Base-by-base conservation (phyloP, 2,797 vertebrate genomes). In the Coracias cyanogaster region DNA sequence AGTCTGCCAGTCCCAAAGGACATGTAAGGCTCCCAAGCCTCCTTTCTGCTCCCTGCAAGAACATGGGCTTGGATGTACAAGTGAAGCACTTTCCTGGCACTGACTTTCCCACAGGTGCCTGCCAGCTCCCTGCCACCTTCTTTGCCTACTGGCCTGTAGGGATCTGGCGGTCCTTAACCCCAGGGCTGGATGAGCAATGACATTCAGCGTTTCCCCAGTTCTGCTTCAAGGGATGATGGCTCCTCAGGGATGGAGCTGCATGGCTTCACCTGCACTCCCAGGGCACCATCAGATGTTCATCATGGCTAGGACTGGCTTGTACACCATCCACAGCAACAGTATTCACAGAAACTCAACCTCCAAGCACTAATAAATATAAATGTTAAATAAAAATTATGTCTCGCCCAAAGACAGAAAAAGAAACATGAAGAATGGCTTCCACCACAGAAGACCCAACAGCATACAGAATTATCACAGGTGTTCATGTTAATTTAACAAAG, bases 181-280 rank as follows among this genome's bases (percentile, higher is more conserved):
- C 20, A 28, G 20, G 46, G 7, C 14, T 49, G 12, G 20, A 21
- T 12, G 3, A 73, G 43, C 70, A 61, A 41, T 8, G 31, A 39
- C 72, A 77, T 12, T 22, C 45, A 48, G 43, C 35, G 29, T 37
- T 46, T 73, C 31, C 66, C 14, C 21, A 29, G 10, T 41, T 71
- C 55, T 55, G 45, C 55, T 39, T 51, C 43, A 48, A 43, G 31
- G 29, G 21, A 45, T 45, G 45, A n/a, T 41, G 65, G 16, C 22
- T 71, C 2, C 0, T 43, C 71, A 49, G 21, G 31, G 49, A 70
- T 1, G 1, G 46, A 33, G 48, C 18, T 60, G 22, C 39, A 16
- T 11, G 33, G 55, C 35, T 33, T 29, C 46, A 45, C n/a, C 26
- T 45, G 65, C 26, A 7, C 15, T 43, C n/a, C 46, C 20, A 10